A percentile compares a stretch with the other conserved stretches of the same genome.
Evolutionary conservation across 2,113 vertebrate species (phyloP).

Genomic region (Laticauda colubrina): DNA sequence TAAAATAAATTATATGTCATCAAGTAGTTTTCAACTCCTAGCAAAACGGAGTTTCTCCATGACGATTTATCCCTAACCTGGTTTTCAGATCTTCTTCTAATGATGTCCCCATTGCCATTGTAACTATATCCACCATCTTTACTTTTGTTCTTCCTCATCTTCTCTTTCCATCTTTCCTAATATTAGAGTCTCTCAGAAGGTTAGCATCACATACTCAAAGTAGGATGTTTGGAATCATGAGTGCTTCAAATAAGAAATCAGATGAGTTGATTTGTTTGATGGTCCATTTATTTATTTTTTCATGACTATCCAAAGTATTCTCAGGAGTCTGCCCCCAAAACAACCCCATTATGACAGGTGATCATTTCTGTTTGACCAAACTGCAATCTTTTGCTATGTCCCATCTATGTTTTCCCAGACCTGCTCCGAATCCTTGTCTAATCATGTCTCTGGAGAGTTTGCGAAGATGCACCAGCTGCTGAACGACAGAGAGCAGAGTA

Average conservation of each 20-base stretch:
- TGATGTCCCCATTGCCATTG: background rate
- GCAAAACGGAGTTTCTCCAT: background rate
- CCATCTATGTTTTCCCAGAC: background rate
- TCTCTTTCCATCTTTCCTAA: background rate
- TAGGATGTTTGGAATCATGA: background rate
- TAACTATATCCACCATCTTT: background rate
- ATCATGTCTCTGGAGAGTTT: conserved; percentile 24
- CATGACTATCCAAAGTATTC: background rate
- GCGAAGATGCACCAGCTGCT: conserved; percentile 27
- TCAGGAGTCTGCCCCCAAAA: background rate
- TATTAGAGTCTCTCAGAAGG: background rate
- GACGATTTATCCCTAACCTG: background rate
- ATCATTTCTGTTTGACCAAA: background rate
- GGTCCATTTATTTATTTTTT: background rate
- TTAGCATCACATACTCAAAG: accelerated
- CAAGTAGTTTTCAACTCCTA: background rate
- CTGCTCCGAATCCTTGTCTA: background rate
- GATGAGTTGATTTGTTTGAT: background rate
- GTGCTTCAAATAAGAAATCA: background rate
- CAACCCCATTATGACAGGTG: background rate
- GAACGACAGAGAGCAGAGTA: background rate
- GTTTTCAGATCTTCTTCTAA: background rate
- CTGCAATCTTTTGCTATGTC: background rate
- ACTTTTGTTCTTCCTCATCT: background rate
- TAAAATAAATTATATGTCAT: background rate